A percentile compares a stretch with the other conserved stretches of the same genome.
These are phyloP conservation scores for Orestias chungarensis DNA, from an alignment of 2,797 vertebrate species.

Conservation along the genomic window DNA sequence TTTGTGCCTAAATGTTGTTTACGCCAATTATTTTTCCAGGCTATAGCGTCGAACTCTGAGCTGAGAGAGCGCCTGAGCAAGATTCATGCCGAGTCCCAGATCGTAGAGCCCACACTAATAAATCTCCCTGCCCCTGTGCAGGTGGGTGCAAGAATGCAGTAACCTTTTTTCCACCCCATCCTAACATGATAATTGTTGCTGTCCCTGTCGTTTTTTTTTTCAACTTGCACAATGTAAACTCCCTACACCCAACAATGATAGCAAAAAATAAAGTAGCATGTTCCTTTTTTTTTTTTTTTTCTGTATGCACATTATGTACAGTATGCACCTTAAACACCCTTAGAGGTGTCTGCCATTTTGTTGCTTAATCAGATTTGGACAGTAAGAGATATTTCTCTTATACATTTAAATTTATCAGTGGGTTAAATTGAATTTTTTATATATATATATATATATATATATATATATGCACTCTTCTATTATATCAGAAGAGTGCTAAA, in stretches of 20 bases:
- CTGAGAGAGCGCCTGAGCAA: slow-evolving; percentile 94
- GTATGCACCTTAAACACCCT: slow-evolving; percentile 11
- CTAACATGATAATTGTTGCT: slow-evolving; percentile 40
- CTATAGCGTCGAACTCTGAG: slow-evolving; percentile 95
- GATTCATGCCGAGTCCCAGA: slow-evolving; percentile 94
- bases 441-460: no score
- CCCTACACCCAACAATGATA: neutral
- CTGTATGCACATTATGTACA: neutral
- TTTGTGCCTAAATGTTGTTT: slow-evolving; percentile 55
- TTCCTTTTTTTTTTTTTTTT: neutral
- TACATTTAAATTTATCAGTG: slow-evolving; percentile 54
- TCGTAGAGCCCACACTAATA: slow-evolving; percentile 88
- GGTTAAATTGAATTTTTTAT: no score
- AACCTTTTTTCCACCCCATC: slow-evolving; percentile 36
- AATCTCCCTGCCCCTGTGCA: slow-evolving; percentile 88
- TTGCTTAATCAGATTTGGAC: slow-evolving; percentile 47
- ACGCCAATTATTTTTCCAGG: slow-evolving; percentile 82
- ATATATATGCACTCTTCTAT: no score
- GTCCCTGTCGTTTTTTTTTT: slow-evolving; percentile 43
- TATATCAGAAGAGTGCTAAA: no score
- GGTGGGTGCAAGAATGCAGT: slow-evolving; percentile 85
- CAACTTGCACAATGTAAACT: slow-evolving; percentile 31
- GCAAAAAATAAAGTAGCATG: neutral
- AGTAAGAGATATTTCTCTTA: slow-evolving; percentile 46
- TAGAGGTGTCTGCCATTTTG: no score